Evolutionary conservation across 2,797 vertebrate genomes (phyloP).

Genomic region (Etheostoma perlongum): DNA sequence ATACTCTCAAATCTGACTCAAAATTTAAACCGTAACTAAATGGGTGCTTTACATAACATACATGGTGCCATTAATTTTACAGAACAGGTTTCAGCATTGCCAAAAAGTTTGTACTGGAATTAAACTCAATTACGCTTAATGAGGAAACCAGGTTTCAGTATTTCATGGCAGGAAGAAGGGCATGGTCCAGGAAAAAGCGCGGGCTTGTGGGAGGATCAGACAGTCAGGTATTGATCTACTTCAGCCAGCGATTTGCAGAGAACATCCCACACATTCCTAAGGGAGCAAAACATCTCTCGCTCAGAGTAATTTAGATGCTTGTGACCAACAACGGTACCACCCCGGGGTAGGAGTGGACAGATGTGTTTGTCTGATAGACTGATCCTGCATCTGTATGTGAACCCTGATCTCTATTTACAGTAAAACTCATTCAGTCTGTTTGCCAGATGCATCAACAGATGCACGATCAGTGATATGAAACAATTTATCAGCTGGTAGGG

Average conservation of each 20-base stretch:
- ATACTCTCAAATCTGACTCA: not conserved
- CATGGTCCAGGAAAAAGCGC: constrained; percentile 1
- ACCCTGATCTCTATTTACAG: not conserved
- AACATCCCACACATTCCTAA: constrained; percentile 52
- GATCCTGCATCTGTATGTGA: not conserved
- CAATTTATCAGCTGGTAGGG: not conserved
- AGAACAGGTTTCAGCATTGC: not conserved
- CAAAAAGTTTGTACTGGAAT: not conserved
- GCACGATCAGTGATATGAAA: not conserved
- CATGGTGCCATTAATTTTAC: not conserved
- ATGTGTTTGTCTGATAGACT: not conserved
- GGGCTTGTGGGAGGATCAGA: constrained; percentile 40
- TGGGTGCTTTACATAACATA: not conserved
- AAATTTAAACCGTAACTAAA: not conserved
- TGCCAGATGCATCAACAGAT: too few species aligned
- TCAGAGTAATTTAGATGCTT: constrained; percentile 53
- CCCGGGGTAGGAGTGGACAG: not conserved
- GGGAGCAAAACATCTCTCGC: constrained; percentile 18
- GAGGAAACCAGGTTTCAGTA: not conserved
- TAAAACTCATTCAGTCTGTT: too few species aligned
- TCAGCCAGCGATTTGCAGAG: constrained; percentile 27
- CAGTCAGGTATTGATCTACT: constrained; percentile 57
- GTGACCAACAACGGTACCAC: constrained; percentile 22
- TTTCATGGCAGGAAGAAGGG: not conserved
- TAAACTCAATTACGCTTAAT: not conserved